Conservation (phyloP, 2,888 invertebrate genomes). For the Drosophila pseudotakahashii region DNA sequence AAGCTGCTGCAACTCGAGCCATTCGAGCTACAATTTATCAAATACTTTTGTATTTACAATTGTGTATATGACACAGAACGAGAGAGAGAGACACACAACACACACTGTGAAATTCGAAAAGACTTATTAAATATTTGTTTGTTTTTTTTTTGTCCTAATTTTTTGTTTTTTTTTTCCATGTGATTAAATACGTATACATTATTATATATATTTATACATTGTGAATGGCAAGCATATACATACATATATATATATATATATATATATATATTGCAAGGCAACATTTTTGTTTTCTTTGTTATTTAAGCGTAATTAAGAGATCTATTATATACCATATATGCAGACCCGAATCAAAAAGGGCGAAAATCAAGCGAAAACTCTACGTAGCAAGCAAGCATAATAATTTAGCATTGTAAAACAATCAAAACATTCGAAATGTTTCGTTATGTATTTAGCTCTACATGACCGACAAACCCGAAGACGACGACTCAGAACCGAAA, state of each 20-base stretch:
- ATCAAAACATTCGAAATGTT: slow-evolving; percentile 52
- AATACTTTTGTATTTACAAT: slow-evolving; percentile 47
- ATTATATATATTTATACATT: slow-evolving; percentile 25
- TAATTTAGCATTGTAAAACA: slow-evolving; percentile 21
- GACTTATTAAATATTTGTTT: slow-evolving; percentile 81
- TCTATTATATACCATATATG: too few relatives aligned
- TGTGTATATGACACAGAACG: slow-evolving; percentile 52
- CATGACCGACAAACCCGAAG: not conserved
- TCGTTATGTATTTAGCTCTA: slow-evolving; percentile 34
- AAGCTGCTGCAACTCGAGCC: slow-evolving; percentile 62
- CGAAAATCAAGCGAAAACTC: slow-evolving; percentile 6
- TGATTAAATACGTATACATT: slow-evolving; percentile 35
- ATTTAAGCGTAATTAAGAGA: slow-evolving; percentile 30
- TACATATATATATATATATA: not conserved
- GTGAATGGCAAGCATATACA: slow-evolving; percentile 34
- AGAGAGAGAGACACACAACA: slow-evolving; percentile 70
- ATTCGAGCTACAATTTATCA: slow-evolving; percentile 36
- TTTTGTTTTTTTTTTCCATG: slow-evolving; percentile 45
- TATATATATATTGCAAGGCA: slow-evolving; percentile 28
- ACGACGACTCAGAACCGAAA: slow-evolving; percentile 13
- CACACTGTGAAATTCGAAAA: slow-evolving; percentile 82
- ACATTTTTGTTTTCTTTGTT: slow-evolving; percentile 45
- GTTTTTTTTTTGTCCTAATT: slow-evolving; percentile 53
- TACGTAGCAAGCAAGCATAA: slow-evolving; percentile 21
- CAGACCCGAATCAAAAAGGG: not conserved